Percentiles rank a stretch among this genome's conserved stretches.
These are phyloP conservation scores for Syndactyla subalaris DNA, from an alignment of 2,797 vertebrate species.

Conservation along the genomic window DNA sequence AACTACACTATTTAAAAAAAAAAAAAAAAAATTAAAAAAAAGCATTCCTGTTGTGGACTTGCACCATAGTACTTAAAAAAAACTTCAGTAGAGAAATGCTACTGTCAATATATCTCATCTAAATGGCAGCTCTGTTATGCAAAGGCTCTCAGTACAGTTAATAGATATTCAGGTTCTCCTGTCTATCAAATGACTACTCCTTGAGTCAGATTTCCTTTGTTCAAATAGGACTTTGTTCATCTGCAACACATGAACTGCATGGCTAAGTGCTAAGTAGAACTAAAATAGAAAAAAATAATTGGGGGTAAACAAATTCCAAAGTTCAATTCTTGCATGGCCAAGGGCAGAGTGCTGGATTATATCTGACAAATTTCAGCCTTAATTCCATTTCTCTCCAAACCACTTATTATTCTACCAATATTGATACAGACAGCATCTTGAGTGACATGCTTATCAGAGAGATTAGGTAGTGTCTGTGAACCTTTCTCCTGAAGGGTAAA, in stretches of 20 bases:
- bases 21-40: background rate
- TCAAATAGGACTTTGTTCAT: background rate
- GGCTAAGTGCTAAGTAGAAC: background rate
- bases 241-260: background rate
- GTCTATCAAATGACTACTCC: background rate
- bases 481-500: background rate
- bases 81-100: background rate
- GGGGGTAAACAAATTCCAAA: conserved; percentile 2
- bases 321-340: background rate
- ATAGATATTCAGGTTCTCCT: background rate
- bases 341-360: background rate
- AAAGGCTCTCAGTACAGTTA: background rate
- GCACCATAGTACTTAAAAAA: background rate
- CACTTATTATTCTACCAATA: background rate
- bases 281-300: conserved; percentile 3
- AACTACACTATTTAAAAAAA: background rate
- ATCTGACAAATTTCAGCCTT: background rate
- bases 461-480: background rate
- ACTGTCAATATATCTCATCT: background rate
- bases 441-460: conserved; percentile 13
- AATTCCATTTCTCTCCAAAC: background rate
- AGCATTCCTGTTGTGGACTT: background rate
- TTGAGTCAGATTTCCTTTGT: background rate
- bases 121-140: background rate
- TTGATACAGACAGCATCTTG: background rate